Percentiles rank a stretch among this genome's conserved stretches.
phyloP scores from a whole-genome alignment of 2,113 vertebrate genomes.

The Hyla sarda region DNA sequence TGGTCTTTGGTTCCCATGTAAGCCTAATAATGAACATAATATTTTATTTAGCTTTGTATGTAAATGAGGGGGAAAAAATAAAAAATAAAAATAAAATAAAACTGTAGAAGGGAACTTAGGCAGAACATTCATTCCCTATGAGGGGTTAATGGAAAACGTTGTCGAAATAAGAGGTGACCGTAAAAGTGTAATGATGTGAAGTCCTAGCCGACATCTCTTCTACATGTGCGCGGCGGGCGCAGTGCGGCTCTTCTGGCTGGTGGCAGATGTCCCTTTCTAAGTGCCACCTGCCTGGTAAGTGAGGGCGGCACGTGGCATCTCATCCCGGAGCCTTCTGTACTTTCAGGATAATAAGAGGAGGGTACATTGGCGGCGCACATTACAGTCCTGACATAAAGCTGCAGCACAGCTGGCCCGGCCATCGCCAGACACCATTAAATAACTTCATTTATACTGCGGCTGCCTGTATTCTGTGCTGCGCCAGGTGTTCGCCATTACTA shows the following conservation, averaged over 20 bases:
- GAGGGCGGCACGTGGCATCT: slow-evolving; percentile 1
- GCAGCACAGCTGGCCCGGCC: slow-evolving; percentile 27
- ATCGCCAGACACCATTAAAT: not conserved
- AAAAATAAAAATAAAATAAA: not conserved
- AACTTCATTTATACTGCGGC: not conserved
- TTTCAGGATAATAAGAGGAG: slow-evolving; percentile 12
- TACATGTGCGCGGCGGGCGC: not conserved
- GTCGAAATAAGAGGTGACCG: not conserved
- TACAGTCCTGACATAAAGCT: slow-evolving; percentile 10
- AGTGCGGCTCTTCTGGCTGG: not conserved
- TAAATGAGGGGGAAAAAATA: not conserved
- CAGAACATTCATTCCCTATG: not conserved
- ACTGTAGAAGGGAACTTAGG: not conserved
- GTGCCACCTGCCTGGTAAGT: slow-evolving; percentile 23
- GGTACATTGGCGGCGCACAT: slow-evolving; percentile 8
- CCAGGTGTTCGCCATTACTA: not conserved
- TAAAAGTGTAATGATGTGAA: not conserved
- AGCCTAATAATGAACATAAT: no score
- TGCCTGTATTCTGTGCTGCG: not conserved
- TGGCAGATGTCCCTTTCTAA: slow-evolving; percentile 45
- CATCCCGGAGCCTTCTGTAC: slow-evolving; percentile 21
- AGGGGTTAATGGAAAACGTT: not conserved
- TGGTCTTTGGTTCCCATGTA: no score
- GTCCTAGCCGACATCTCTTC: not conserved
- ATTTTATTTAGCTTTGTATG: not conserved